These are phyloP conservation scores for Drosophila eohydei DNA, from an alignment of 2,888 invertebrate species.

Conservation along the genomic window DNA sequence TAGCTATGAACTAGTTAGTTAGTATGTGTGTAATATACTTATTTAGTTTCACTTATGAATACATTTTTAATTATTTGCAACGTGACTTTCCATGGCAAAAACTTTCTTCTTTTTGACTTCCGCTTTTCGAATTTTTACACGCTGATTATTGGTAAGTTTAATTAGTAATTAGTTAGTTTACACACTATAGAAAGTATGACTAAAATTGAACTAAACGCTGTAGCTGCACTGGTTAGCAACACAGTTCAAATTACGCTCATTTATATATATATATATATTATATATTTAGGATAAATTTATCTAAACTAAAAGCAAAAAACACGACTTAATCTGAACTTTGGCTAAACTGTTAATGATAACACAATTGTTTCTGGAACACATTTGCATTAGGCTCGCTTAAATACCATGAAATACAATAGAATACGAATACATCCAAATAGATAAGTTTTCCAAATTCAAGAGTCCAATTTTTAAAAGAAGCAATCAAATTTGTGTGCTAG, in stretches of 20 bases:
- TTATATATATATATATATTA: slow-evolving; percentile 14
- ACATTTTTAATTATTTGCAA: slow-evolving; percentile 9
- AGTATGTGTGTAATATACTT: slow-evolving; percentile 31
- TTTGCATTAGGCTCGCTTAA: slow-evolving; percentile 58
- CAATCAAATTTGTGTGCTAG: slow-evolving; percentile 5
- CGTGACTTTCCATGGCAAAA: slow-evolving; percentile 10
- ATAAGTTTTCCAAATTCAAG: slow-evolving; percentile 30
- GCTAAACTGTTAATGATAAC: slow-evolving; percentile 66
- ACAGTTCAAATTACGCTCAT: slow-evolving; percentile 21
- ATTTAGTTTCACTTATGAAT: slow-evolving; percentile 34
- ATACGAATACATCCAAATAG: slow-evolving; percentile 12
- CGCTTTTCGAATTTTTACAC: slow-evolving; percentile 36
- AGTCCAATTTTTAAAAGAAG: slow-evolving; percentile 16
- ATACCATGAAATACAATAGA: slow-evolving; percentile 32
- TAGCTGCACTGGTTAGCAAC: slow-evolving; percentile 45
- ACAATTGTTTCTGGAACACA: slow-evolving; percentile 74
- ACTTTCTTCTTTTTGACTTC: slow-evolving; percentile 3
- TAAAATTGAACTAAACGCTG: slow-evolving; percentile 72
- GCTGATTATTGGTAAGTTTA: slow-evolving; percentile 7
- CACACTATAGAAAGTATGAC: slow-evolving; percentile 36
- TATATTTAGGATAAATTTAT: slow-evolving; percentile 35
- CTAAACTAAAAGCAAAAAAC: slow-evolving; percentile 63
- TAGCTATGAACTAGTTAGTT: slow-evolving; percentile 34
- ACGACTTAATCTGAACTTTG: slow-evolving; percentile 65
- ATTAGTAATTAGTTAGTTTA: slow-evolving; percentile 27